A percentile compares a stretch with the other conserved stretches of the same genome.
phyloP scores from a whole-genome alignment of 1,140 invertebrate genomes.

The Lordiphosa clarofinis region DNA sequence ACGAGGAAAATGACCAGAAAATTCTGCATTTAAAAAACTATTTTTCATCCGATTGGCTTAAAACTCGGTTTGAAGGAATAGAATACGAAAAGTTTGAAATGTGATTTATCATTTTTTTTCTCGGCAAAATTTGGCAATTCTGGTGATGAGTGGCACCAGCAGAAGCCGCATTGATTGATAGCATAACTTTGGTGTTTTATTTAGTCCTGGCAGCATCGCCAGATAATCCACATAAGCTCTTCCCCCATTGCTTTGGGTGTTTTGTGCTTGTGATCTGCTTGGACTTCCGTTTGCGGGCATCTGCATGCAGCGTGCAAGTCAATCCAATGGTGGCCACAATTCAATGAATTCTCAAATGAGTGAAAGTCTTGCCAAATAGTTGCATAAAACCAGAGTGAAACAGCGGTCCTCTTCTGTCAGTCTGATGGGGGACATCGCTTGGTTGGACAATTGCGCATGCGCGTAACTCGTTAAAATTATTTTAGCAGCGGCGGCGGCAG shows the following conservation, averaged over 20 bases:
- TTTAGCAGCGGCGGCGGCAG: conserved; percentile 5
- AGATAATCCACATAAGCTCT: too few relatives aligned
- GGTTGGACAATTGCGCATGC: conserved; percentile 75
- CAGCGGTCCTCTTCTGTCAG: not conserved
- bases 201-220: too few relatives aligned
- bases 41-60: too few relatives aligned
- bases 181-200: too few relatives aligned
- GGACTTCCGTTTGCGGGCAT: conserved; percentile 21
- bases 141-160: too few relatives aligned
- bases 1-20: too few relatives aligned
- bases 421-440: conserved; percentile 27
- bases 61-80: too few relatives aligned
- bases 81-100: too few relatives aligned
- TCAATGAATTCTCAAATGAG: conserved; percentile 71
- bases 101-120: too few relatives aligned
- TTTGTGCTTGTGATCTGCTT: not conserved
- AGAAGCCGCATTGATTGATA: too few relatives aligned
- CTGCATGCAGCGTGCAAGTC: conserved; percentile 23
- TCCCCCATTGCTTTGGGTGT: not conserved
- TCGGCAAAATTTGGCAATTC: too few relatives aligned
- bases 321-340: conserved; percentile 35
- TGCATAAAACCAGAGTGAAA: conserved; percentile 7
- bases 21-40: too few relatives aligned
- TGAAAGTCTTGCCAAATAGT: conserved; percentile 53
- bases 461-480: conserved; percentile 69